Base-by-base conservation (phyloP, 2,888 invertebrate genomes). In the Creontiades dilutus region DNA sequence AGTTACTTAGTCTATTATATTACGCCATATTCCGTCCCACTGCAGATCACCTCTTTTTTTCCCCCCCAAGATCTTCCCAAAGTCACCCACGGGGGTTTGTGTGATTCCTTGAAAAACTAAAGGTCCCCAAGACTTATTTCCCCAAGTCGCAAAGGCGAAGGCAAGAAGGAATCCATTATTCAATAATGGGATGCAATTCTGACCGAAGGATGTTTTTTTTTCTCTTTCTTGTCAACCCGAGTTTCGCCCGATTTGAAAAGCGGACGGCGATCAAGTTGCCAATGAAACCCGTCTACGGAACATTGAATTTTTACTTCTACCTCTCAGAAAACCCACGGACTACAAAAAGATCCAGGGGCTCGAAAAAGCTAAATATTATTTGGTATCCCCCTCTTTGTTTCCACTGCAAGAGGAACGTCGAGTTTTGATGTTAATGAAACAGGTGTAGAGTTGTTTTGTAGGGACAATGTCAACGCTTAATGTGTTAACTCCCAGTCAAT, bases 1-100 rank as follows among this genome's bases (percentile, higher is more conserved):
- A 85, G 57, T 85, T 85, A 82, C 85, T 61, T 85, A 52, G 55
- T 52, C 55, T 61, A 85, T 61, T 85, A 27, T 57, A 85, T 85
- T 61, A 61, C 57, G 14, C 85, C 52, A 82, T 47, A 78, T 47
- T 78, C 37, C 28, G 28, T 75, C 76, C 78, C 57, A 57, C 57
- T n/a, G n/a, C 37, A 57, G 9, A 23, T 68, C 68, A 61, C 68
- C 12, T 23, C 13, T 68, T n/a, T 61, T 19, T 19, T 19, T 3
- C 27, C 23, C 61, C 9, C 48, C 48, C 48, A 7, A 37, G 11
- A 16, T 52, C 52, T 52, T 52, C 52, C 52, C 68, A 0, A 23
- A 68, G 23, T 19, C 68, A 68, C n/a, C 68, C 68, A 68, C 52
- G 52, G 52, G 7, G n/a, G 16, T 14, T n/a, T 57, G 57, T 23